phyloP scores from a whole-genome alignment of 1,140 invertebrate genomes.

The Telenomus remus region DNA sequence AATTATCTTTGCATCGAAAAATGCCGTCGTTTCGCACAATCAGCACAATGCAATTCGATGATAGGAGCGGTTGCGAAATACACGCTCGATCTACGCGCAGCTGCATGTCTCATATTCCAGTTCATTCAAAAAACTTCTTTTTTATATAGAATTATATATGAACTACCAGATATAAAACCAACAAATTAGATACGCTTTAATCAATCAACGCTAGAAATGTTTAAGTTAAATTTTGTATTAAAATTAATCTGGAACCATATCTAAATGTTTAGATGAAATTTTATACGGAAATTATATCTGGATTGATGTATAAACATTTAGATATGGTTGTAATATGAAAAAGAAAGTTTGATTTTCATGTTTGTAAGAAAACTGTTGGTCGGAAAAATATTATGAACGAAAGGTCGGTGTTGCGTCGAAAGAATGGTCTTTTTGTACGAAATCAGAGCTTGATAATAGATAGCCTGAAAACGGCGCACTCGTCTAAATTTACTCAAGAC shows the following conservation, averaged over 20 bases:
- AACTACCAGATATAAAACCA: too few species aligned
- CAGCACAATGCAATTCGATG: conserved; percentile 51
- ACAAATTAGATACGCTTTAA: too few species aligned
- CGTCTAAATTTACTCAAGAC: conserved; percentile 50
- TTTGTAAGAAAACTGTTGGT: too few species aligned
- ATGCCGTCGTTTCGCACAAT: conserved; percentile 55
- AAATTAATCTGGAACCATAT: background rate
- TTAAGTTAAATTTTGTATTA: too few species aligned
- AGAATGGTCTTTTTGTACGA: background rate
- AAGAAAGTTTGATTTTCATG: background rate
- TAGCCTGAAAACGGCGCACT: conserved; percentile 40
- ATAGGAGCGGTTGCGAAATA: conserved; percentile 44
- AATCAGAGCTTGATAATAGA: conserved; percentile 41
- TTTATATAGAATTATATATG: too few species aligned
- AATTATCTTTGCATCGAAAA: conserved; percentile 59
- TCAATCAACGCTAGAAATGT: too few species aligned
- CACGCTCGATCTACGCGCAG: conserved; percentile 11
- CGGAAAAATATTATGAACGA: conserved; percentile 1
- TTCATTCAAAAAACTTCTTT: too few species aligned
- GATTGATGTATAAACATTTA: too few species aligned
- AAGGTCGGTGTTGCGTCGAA: conserved; percentile 8
- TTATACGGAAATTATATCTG: background rate
- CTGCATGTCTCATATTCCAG: conserved; percentile 20
- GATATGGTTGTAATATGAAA: too few species aligned
- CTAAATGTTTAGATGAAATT: background rate